Base-by-base conservation (phyloP, 1,140 invertebrate genomes). In the Phymastichus coffea region DNA sequence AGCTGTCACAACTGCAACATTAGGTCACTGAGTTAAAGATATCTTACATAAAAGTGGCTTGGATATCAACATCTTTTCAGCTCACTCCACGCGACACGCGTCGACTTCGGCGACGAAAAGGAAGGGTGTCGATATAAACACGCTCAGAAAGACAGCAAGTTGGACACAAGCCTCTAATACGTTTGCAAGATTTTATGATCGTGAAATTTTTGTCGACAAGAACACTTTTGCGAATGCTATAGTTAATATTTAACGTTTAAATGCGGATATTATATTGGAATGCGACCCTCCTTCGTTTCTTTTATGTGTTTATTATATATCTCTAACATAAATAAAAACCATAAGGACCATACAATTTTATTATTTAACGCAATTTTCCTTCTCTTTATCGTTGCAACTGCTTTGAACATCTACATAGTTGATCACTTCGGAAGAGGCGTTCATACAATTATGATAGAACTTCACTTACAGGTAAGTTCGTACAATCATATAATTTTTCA, bases 61-160 rank as follows among this genome's bases (percentile, higher is more conserved):
- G 7, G 59, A 61, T 25, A 52, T n/a, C 0, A 35, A 35, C 9
- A 20, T 38, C 12, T 54, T 61, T 37, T 44, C 19, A 9, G 41
- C 51, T n/a, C 58, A 61, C 33, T 46, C 38, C 12, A 61, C 58
- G 7, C 22, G 58, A 28, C 49, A 61, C 17, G 58, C 58, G 1
- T 46, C 58, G 2, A 61, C 58, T 9, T 61, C 49, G 8, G 44
- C 41, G 26, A 28, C 43, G 1, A 22, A 26, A 3, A 14, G 10
- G 3, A 53, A 48, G 17, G 58, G 58, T 49, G 63, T 69, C 15
- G 62, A 41, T 54, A 19, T 70, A 10, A 63, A 69, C 10, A 61
- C 53, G 2, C 57, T 70, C 37, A 56, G 63, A 30, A 63, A 59
- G 40, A 56, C 66, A n/a, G 70, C 68, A 14, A 68, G 68, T 14